A percentile compares a stretch with the other conserved stretches of the same genome.
These are phyloP conservation scores for Spea bombifrons DNA, from an alignment of 2,113 vertebrate species.

Conservation along the genomic window DNA sequence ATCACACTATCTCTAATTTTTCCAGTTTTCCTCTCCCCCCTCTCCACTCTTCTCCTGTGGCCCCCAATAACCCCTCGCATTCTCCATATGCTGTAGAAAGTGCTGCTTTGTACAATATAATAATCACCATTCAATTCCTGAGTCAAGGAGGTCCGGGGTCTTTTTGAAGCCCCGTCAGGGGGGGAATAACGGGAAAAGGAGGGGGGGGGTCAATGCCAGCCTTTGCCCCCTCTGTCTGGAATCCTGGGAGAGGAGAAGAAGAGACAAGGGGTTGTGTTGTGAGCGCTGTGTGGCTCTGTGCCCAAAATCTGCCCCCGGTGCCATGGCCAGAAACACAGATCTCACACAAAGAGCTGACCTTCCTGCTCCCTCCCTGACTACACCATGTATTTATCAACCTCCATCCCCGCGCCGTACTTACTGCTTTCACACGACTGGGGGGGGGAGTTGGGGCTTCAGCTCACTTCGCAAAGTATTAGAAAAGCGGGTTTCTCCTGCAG, in stretches of 20 bases:
- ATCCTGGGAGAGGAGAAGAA: conserved; percentile 3
- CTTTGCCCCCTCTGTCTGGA: conserved; percentile 42
- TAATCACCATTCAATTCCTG: conserved; percentile 19
- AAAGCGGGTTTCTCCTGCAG: too few relatives aligned
- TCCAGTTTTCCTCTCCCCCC: background rate
- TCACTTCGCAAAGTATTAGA: too few relatives aligned
- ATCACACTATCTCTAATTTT: background rate
- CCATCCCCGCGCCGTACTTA: background rate
- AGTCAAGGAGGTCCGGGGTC: conserved; percentile 11
- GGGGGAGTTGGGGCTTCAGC: too few relatives aligned
- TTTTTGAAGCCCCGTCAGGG: conserved; percentile 22
- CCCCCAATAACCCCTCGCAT: conserved; percentile 37
- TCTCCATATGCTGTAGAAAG: background rate
- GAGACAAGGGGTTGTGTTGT: conserved; percentile 39
- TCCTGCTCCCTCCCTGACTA: conserved; percentile 1
- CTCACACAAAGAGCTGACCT: conserved; percentile 22
- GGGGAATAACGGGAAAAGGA: background rate
- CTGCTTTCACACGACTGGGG: too few relatives aligned
- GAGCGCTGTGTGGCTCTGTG: conserved; percentile 32
- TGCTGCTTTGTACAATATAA: conserved; percentile 4
- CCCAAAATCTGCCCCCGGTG: conserved; percentile 32
- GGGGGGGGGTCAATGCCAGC: conserved; percentile 26
- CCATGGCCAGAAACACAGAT: conserved; percentile 29
- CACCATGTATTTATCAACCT: background rate
- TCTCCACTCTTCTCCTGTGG: background rate